Conservation (phyloP, 2,113 vertebrate species). For the Cygnus atratus region DNA sequence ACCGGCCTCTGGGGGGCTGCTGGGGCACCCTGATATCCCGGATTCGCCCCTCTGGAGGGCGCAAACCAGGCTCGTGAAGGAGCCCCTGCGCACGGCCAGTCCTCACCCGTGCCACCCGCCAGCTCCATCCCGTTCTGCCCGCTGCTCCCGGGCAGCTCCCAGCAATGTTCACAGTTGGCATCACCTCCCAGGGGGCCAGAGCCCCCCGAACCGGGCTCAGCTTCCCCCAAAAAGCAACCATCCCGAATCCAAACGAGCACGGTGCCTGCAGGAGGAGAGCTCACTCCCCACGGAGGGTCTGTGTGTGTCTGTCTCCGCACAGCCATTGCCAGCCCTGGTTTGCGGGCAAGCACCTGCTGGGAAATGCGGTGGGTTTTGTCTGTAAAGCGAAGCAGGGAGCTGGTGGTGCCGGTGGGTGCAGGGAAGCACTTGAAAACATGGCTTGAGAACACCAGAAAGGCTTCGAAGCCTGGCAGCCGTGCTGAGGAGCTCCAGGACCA, state of each 20-base stretch:
- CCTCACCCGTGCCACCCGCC: too few relatives aligned
- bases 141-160: not conserved
- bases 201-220: not conserved
- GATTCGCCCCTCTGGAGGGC: not conserved
- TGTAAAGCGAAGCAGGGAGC: not conserved
- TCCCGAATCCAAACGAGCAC: not conserved
- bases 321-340: not conserved
- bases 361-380: not conserved
- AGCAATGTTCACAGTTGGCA: not conserved
- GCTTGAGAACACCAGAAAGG: conserved; percentile 1
- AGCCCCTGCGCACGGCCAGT: not conserved
- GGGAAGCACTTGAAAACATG: not conserved
- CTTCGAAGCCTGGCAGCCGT: not conserved
- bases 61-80: not conserved
- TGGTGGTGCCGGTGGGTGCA: not conserved
- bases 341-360: not conserved
- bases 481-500: not conserved
- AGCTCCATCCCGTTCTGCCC: not conserved
- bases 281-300: rapidly evolving
- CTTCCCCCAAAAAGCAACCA: too few relatives aligned
- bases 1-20: rapidly evolving
- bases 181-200: not conserved
- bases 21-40: not conserved
- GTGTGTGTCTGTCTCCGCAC: not conserved
- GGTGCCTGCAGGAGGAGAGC: not conserved